Conservation (phyloP, 2,888 invertebrate species). For the Venusia cambrica region DNA sequence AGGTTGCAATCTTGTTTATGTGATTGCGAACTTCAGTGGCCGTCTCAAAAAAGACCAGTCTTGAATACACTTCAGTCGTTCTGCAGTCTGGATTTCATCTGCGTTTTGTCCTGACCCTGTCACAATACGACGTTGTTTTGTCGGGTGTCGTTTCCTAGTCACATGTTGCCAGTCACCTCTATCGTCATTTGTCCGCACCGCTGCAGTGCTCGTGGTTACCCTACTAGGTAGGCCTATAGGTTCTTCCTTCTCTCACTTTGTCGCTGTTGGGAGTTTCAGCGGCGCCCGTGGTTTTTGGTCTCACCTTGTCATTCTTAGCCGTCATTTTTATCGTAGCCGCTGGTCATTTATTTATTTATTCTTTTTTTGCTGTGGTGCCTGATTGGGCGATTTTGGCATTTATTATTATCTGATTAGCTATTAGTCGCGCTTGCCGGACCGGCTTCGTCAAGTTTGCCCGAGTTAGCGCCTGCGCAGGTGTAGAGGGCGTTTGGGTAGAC, state of each 20-base stretch:
- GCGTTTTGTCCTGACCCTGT: constrained; percentile 1
- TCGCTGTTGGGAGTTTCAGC: constrained; percentile 3
- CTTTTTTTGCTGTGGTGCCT: constrained; percentile 7
- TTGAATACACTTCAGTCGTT: constrained; percentile 7
- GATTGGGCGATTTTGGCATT: constrained; percentile 6
- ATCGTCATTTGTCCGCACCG: background rate
- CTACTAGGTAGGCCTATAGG: background rate
- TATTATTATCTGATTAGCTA: too few relatives aligned
- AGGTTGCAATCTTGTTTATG: constrained; percentile 9
- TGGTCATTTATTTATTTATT: too few relatives aligned
- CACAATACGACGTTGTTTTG: constrained; percentile 4
- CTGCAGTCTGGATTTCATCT: constrained; percentile 10
- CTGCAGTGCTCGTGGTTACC: constrained; percentile 1
- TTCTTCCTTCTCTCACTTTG: background rate
- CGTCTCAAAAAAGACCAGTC: constrained; percentile 15
- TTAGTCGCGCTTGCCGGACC: constrained; percentile 6
- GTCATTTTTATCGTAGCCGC: background rate
- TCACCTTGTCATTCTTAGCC: constrained; percentile 1
- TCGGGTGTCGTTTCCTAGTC: background rate
- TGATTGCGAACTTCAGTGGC: too few relatives aligned
- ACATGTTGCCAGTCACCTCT: background rate
- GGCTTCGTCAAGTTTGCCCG: too few relatives aligned
- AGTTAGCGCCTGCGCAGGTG: background rate
- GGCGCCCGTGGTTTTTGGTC: background rate
- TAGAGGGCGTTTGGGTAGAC: background rate